Base-by-base conservation (phyloP, 2,888 invertebrate genomes). In the Pterostichus niger region DNA sequence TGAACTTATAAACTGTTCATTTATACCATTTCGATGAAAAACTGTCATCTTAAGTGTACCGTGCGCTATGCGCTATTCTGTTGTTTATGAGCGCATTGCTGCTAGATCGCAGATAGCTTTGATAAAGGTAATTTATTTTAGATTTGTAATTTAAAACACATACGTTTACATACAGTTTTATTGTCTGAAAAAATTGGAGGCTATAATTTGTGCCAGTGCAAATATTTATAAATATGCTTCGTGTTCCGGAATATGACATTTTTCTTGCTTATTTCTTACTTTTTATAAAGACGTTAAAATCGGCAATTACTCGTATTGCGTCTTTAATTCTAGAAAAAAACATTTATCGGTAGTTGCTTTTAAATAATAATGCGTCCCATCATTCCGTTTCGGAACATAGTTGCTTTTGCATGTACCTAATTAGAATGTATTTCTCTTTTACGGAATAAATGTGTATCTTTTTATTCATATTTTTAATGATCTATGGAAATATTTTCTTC, bases 121-220 rank as follows among this genome's bases (percentile, higher is more conserved):
- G 49, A 71, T 46, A 71, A 24, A 46, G 24, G 71, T 46, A 44
- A 71, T 71, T 71, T 71, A 71, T 71, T 71, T 71, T 71, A 71
- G 71, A 71, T 71, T 71, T 71, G 71, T 71, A 46, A 71, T 71
- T 71, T 64, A 35, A 64, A 33, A 13, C 17, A 64, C 64, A 64
- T 64, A 33, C 64, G 11, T 64, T 33, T 13, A 64, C 64, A 64
- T 35, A 31, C 56, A 17, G 24, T 10, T 56, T 5, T 10, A 56
- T 15, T 49, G 49, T 49, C n/a, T 33, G 11, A 4, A 13, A 64
- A 4, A 13, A n/a, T n/a, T 33, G 64, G 17, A 10, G 59, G 31
- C 64, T 35, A 64, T 64, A 35, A 64, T 35, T 64, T 64, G 11
- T 5, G 4, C 35, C 6, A 64, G 6, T 49, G 64, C 35, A 64